These are phyloP conservation scores for Brachionus rotundiformis DNA, from an alignment of 1,140 invertebrate genomes.

Conservation along the genomic window DNA sequence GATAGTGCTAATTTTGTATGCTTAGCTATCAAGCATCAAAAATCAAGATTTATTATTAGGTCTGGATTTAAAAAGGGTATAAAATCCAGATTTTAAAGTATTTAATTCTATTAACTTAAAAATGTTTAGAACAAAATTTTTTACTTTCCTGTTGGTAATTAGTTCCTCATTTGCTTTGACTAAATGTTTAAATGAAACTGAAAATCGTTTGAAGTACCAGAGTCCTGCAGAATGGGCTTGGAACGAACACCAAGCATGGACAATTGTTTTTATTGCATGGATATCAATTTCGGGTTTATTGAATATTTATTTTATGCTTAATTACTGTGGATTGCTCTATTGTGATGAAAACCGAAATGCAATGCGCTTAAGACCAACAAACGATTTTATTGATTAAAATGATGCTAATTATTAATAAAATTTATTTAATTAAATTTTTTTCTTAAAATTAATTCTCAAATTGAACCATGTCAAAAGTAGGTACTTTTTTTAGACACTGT, in stretches of 20 bases:
- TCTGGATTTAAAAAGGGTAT: neutral
- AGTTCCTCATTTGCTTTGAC: too few relatives aligned
- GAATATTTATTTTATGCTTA: constrained; percentile 18
- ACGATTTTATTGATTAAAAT: constrained; percentile 19
- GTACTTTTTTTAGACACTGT: neutral
- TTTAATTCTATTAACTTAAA: neutral
- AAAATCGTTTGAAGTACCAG: neutral
- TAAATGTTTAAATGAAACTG: neutral
- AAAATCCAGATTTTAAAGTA: neutral
- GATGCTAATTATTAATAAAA: neutral
- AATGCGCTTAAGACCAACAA: neutral
- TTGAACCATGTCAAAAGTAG: too few relatives aligned
- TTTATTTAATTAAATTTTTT: neutral
- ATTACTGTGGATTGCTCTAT: constrained; percentile 11
- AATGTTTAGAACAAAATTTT: neutral
- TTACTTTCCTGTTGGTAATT: neutral
- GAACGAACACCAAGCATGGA: constrained; percentile 5
- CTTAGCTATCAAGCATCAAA: neutral
- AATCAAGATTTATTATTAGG: neutral
- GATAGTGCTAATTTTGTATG: neutral
- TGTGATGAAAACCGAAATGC: constrained; percentile 23
- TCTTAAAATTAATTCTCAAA: neutral
- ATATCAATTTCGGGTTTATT: neutral
- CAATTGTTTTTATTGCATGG: constrained; percentile 11
- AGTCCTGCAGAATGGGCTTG: constrained; percentile 28